Evolutionary conservation across 2,888 invertebrate genomes (phyloP), one percentile per base, ranked within the genome.

Genomic region (Aphodius sticticus): DNA sequence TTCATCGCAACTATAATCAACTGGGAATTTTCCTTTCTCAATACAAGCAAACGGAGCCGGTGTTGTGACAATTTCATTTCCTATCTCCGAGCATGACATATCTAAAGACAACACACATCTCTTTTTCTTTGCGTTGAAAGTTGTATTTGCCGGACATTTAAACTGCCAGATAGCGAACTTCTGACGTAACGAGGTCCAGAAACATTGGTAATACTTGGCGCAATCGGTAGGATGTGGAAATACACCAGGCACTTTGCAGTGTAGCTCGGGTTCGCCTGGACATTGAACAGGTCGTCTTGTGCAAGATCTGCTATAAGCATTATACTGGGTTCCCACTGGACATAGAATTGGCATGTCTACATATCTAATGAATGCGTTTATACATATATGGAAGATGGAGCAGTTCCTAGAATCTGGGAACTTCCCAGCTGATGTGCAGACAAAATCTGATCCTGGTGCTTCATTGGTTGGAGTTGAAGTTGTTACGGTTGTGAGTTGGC

Each of bases 161-260:
- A 91, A 91, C 84, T 91, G 90, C 81, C 90, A 90, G 69, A 90
- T 87, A 84, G 89, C 88, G 83, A 90, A 92, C 83, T 90, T 90
- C n/a, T 90, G 88, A 78, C 89, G 86, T 82, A 91, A 89, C 81
- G 87, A 89, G 38, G 90, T 91, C 84, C 91, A 92, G 82, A 88
- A 85, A 82, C 92, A 92, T 76, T 90, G 89, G 82, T 91, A 92
- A 84, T 91, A 92, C 84, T 90, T 90, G 76, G 88, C 89, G 81
- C 92, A 92, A 83, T 92, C 88, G 37, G 86, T 84, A 15, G 87
- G 88, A 85, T 92, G 91, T 2, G 90, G 86, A 84, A 90, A 91
- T 83, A 88, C 89, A 1, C 92, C 92, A n/a, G 89, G 86, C n/a
- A 81, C 83, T 38, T 85, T 81, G 77, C 88, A 88, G n/a, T 76